These are phyloP conservation scores for Onthophagus sagittarius DNA, from an alignment of 2,888 invertebrate species.

Conservation along the genomic window DNA sequence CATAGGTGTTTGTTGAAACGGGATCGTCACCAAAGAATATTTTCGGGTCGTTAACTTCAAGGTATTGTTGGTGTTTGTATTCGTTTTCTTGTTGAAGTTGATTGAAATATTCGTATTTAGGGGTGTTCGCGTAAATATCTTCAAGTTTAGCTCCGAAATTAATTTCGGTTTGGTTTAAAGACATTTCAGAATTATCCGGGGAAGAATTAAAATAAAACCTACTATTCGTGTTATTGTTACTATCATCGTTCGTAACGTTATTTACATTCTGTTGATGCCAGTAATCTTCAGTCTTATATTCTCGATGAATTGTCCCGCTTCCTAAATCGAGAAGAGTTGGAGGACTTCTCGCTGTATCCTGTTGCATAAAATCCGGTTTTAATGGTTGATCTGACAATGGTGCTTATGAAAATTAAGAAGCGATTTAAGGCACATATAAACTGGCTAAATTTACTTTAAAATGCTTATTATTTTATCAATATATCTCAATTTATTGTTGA, in stretches of 20 bases:
- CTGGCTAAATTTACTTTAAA: too few relatives aligned
- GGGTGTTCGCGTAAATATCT: conserved; percentile 14
- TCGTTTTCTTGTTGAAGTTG: conserved; percentile 33
- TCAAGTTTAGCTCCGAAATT: conserved; percentile 25
- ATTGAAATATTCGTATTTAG: conserved; percentile 23
- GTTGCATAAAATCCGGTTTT: conserved; percentile 57
- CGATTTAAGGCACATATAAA: too few relatives aligned
- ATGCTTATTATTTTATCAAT: too few relatives aligned
- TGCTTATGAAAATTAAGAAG: too few relatives aligned
- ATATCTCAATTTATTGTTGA: too few relatives aligned
- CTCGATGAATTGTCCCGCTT: conserved; percentile 64
- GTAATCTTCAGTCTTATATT: conserved; percentile 58
- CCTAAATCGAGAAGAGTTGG: conserved; percentile 69
- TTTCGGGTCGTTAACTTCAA: conserved; percentile 27
- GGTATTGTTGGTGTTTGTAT: conserved; percentile 26
- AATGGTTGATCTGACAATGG: conserved; percentile 75
- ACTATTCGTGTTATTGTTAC: conserved; percentile 45
- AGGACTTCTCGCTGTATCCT: conserved; percentile 58
- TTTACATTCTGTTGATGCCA: conserved; percentile 55
- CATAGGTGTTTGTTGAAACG: conserved; percentile 16
- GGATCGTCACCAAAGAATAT: conserved; percentile 35
- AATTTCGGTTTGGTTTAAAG: conserved; percentile 34
- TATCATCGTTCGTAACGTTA: conserved; percentile 50
- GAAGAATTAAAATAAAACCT: conserved; percentile 50
- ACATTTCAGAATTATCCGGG: conserved; percentile 52